These are phyloP conservation scores for Isichthys henryi DNA, from an alignment of 2,113 vertebrate genomes.

Conservation along the genomic window DNA sequence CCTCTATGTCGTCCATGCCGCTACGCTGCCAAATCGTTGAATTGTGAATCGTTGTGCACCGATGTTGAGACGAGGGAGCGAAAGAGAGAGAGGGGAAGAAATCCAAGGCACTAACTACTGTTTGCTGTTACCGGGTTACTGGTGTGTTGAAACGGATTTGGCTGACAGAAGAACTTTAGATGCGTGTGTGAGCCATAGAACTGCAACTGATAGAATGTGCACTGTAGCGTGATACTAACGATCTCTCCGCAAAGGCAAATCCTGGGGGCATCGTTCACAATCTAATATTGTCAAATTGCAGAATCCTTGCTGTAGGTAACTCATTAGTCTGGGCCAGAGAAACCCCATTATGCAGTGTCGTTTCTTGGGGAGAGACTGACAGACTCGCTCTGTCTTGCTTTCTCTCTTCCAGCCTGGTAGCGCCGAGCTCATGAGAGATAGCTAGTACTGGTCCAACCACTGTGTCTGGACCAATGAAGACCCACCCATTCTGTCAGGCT, in stretches of 20 bases:
- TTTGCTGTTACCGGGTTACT: neutral
- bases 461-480: neutral
- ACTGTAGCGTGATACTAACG: neutral
- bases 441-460: neutral
- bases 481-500: neutral
- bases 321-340: neutral
- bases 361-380: neutral
- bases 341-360: neutral
- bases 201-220: neutral
- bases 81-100: neutral
- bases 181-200: neutral
- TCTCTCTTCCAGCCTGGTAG: neutral
- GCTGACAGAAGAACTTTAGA: neutral
- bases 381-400: neutral
- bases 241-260: neutral
- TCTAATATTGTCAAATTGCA: neutral
- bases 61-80: neutral
- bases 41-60: neutral
- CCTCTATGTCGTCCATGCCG: neutral
- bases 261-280: neutral
- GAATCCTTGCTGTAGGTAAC: neutral
- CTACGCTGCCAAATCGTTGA: neutral
- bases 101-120: neutral
- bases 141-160: neutral
- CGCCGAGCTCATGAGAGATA: neutral